phyloP scores from a whole-genome alignment of 53 echinoderm and acorn worm genomes.

The Echinometra lucunter region DNA sequence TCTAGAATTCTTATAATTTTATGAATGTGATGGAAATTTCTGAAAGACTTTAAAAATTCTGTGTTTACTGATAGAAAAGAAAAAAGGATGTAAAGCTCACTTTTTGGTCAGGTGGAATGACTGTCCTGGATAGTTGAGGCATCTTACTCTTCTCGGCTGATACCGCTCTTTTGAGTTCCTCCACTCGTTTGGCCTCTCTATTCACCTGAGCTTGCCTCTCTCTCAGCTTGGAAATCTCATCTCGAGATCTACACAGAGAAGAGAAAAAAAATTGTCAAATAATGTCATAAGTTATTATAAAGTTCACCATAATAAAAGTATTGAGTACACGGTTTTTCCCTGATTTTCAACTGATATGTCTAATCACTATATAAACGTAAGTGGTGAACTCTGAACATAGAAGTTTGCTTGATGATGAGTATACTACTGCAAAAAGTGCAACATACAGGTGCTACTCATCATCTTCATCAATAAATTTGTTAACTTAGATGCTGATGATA shows the following conservation, averaged over 20 bases:
- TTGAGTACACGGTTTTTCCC: not conserved
- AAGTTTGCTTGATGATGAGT: too few species aligned
- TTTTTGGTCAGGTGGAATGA: constrained; percentile 92
- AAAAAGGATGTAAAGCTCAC: constrained; percentile 35
- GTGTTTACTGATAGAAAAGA: not conserved
- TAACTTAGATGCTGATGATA: too few species aligned
- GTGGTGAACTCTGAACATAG: not conserved
- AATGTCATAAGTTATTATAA: not conserved
- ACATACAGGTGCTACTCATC: too few species aligned
- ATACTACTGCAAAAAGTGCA: too few species aligned
- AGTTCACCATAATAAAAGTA: not conserved
- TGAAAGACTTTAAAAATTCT: not conserved
- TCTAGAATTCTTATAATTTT: too few species aligned
- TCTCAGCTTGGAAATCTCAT: constrained; percentile 84
- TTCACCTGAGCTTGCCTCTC: constrained; percentile 90
- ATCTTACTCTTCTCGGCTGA: constrained; percentile 71
- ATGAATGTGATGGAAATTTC: too few species aligned
- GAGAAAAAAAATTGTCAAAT: not conserved
- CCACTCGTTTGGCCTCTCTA: constrained; percentile 77
- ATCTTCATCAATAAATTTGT: too few species aligned
- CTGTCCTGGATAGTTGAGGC: constrained; percentile 66
- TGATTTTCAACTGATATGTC: not conserved
- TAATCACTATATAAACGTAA: too few species aligned
- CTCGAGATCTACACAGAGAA: constrained; percentile 86
- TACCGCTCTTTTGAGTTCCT: constrained; percentile 83